These are phyloP conservation scores for Otus sunia DNA, from an alignment of 2,113 vertebrate genomes.

Conservation along the genomic window DNA sequence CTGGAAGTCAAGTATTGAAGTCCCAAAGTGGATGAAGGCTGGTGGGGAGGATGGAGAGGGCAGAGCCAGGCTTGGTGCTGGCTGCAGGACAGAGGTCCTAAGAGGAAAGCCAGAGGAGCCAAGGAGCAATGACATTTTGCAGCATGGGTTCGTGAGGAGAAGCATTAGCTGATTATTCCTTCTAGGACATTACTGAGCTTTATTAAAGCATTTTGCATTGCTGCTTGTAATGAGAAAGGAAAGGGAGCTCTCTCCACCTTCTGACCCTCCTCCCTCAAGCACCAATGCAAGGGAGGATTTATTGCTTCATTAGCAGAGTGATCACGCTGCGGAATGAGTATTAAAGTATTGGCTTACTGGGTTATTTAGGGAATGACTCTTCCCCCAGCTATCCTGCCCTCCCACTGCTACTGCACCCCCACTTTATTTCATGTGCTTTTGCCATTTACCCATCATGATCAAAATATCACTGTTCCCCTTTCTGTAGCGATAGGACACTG, in stretches of 20 bases:
- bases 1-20: neutral
- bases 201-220: constrained; percentile 37
- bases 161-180: constrained; percentile 18
- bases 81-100: neutral
- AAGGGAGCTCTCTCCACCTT: constrained; percentile 30
- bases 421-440: neutral
- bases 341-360: constrained; percentile 31
- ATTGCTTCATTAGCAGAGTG: constrained; percentile 59
- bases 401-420: neutral
- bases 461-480: neutral
- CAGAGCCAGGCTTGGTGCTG: neutral
- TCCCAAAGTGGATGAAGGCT: neutral
- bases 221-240: constrained; percentile 31
- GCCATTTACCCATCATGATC: neutral
- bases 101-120: neutral
- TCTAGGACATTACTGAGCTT: constrained; percentile 21
- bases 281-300: constrained; percentile 38
- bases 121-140: neutral
- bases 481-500: neutral
- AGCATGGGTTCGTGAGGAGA: neutral
- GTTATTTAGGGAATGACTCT: constrained; percentile 41
- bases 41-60: accelerated
- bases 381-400: neutral
- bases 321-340: constrained; percentile 9
- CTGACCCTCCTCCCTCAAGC: constrained; percentile 38